Conservation (phyloP, 2,888 invertebrate species). For the Stenurella melanura region DNA sequence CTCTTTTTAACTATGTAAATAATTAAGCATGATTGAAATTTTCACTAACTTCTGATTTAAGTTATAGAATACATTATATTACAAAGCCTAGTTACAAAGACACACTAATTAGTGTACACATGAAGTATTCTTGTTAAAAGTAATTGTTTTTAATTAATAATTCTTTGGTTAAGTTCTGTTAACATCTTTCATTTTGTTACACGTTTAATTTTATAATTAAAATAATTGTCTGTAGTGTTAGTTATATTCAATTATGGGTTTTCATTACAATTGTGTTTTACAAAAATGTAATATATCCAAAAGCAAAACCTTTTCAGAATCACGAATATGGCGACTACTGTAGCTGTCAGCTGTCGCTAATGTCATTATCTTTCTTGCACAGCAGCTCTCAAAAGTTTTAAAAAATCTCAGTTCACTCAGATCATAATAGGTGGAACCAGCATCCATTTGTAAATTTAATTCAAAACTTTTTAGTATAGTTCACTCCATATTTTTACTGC, state of each 20-base stretch:
- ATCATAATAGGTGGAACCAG: no score
- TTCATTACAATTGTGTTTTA: constrained; percentile 1
- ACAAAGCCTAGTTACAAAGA: constrained; percentile 52
- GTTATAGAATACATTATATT: constrained; percentile 57
- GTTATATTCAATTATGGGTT: background rate
- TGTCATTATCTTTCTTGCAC: constrained; percentile 12
- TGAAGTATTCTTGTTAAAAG: constrained; percentile 60
- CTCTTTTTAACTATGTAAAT: constrained; percentile 42
- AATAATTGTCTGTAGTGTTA: background rate
- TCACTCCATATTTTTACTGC: no score
- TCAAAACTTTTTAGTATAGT: no score
- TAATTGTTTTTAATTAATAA: constrained; percentile 62
- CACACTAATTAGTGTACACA: constrained; percentile 58
- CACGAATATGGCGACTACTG: constrained; percentile 47
- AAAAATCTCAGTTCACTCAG: no score
- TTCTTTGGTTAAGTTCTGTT: constrained; percentile 53
- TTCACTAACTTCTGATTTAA: constrained; percentile 50
- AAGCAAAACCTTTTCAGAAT: constrained; percentile 34
- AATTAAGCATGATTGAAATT: constrained; percentile 47
- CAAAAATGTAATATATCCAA: constrained; percentile 4
- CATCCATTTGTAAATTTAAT: no score
- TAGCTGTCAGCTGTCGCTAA: constrained; percentile 10
- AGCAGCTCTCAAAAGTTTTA: constrained; percentile 34
- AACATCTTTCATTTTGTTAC: constrained; percentile 43
- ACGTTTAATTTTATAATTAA: background rate